Evolutionary conservation across 2,888 invertebrate species (phyloP), one percentile per base, ranked within the genome.

Genomic region (Nycteola revayana): DNA sequence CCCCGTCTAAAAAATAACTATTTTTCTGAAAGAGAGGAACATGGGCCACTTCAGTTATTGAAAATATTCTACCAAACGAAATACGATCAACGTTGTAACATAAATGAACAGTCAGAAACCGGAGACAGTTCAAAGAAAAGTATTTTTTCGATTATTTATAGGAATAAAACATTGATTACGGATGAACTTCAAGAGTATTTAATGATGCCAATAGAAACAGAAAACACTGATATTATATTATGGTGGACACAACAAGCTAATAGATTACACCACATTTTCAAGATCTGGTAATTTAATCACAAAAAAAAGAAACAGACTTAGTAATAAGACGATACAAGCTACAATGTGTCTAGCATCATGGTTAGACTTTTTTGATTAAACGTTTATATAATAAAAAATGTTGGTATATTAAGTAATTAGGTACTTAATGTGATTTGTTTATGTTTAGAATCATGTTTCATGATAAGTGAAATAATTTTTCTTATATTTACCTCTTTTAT

Each of bases 1-100:
- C 32, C 32, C 18, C 32, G 32, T 20, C 11, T 20, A 32, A 32
- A 31, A 32, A 25, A 32, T 32, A 21, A 10, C 11, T 32, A 32
- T 26, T 32, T 26, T 32, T 14, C 25, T 3, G 11, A 26, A 7
- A 11, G 7, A 14, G 7, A 8, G 9, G 14, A 10, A 11, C 14
- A 11, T 14, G 26, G 14, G n/a, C n/a, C n/a, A n/a, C n/a, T n/a
- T n/a, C n/a, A n/a, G n/a, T n/a, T n/a, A n/a, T n/a, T n/a, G n/a
- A n/a, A n/a, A n/a, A n/a, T n/a, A 23, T 23, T 23, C 5, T 8
- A 8, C 9, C 23, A 23, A 23, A 23, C 23, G 9, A 9, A 23
- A 23, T 23, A 23, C 23, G 23, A 9, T 23, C 23, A 23, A 23
- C n/a, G 23, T 23, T 23, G 23, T 23, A 23, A 30, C 23, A 23